Evolutionary conservation across 1,140 invertebrate species (phyloP), one percentile per base, ranked within the genome.

Genomic region (Sitobion miscanthi): DNA sequence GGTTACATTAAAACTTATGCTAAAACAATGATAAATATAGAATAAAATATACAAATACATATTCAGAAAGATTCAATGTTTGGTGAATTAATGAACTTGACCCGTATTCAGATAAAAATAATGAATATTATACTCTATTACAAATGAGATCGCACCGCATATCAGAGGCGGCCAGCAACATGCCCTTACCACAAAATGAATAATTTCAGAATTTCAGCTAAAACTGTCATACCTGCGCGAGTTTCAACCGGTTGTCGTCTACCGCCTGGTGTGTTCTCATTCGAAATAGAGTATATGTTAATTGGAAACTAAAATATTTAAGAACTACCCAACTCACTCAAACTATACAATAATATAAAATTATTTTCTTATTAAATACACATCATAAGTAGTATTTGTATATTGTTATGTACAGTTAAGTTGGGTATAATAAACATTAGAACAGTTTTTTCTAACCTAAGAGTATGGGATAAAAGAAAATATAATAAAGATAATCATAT

Each of bases 1-100:
- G 20, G 47, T 91, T 69, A 69, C 23, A 83, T 52, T 45, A 69
- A 45, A 90, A 69, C 25, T n/a, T 62, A 83, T 23, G 11, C 82
- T 86, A 93, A 85, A 85, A 93, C 77, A 92, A 83, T 52, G 85
- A 49, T 77, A 77, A 45, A 92, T 82, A 92, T 25, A 52, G 2
- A 93, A 57, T 42, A 30, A 54, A 52, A 54, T 93, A 54, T 93
- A 85, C 14, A 47, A 69, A 69, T 52, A 85, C 25, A 54, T 52
- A 92, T 92, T 52, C 45, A 92, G n/a, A 45, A 35, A 91, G 47
- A 69, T 62, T 62, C 90, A 77, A 47, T n/a, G 45, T 47, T 7
- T 69, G 38, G 20, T 35, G n/a, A 9, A 49, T 49, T n/a, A 77
- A 42, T 90, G 30, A n/a, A 45, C 45, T 90, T 42, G 30, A 91